phyloP scores from a whole-genome alignment of 2,888 invertebrate genomes.

The Spicauda simplicius region DNA sequence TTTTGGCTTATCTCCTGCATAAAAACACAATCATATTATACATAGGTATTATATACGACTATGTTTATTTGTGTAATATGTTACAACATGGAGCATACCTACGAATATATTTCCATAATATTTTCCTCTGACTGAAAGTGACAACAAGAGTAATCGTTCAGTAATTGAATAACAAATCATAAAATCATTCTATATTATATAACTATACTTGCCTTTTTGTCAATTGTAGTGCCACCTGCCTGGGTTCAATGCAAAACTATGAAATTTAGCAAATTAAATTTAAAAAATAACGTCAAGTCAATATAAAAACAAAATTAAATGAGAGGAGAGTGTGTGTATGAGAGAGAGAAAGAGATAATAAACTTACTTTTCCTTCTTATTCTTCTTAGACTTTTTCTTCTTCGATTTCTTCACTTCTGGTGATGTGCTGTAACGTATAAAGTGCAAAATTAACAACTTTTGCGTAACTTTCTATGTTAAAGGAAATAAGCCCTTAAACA shows the following conservation, averaged over 20 bases:
- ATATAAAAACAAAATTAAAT: conserved; percentile 38
- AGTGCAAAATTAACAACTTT: background rate
- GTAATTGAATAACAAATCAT: conserved; percentile 34
- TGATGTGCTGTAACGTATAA: conserved; percentile 84
- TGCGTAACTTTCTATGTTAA: background rate
- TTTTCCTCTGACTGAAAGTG: conserved; percentile 78
- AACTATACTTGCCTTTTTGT: conserved; percentile 74
- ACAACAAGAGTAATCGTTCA: conserved; percentile 43
- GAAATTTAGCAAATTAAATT: conserved; percentile 49
- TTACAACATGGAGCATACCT: conserved; percentile 63
- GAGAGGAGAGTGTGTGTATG: conserved; percentile 2
- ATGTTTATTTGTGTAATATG: background rate
- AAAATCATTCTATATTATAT: conserved; percentile 33
- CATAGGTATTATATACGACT: background rate
- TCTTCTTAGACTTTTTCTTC: conserved; percentile 92
- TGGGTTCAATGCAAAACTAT: conserved; percentile 68
- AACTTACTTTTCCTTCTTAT: conserved; percentile 90
- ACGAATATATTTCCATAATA: conserved; percentile 73
- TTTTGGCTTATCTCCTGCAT: background rate
- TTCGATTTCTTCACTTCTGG: conserved; percentile 90
- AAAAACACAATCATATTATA: background rate
- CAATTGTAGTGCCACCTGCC: conserved; percentile 75
- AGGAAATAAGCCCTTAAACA: too few relatives aligned
- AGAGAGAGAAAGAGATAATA: conserved; percentile 32
- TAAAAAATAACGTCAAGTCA: conserved; percentile 38